phyloP scores from a whole-genome alignment of 2,888 invertebrate genomes.

The Euproctis similis region DNA sequence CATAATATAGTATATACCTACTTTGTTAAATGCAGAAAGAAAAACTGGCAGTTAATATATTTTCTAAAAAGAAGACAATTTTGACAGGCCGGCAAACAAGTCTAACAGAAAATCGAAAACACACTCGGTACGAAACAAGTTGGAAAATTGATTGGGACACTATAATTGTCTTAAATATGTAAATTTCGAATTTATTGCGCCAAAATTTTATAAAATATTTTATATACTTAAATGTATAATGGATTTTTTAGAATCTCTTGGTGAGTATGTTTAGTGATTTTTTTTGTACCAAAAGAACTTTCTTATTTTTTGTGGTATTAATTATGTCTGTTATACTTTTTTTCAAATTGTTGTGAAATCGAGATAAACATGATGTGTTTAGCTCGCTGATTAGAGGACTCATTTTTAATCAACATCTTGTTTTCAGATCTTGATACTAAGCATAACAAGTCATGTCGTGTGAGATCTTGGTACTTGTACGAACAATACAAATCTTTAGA shows the following conservation, averaged over 20 bases:
- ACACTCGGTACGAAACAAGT: slow-evolving; percentile 11
- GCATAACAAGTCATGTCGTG: slow-evolving; percentile 47
- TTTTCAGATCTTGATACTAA: slow-evolving; percentile 44
- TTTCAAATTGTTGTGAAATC: background rate
- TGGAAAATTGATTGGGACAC: slow-evolving; percentile 21
- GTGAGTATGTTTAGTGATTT: slow-evolving; percentile 25
- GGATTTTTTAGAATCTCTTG: slow-evolving; percentile 55
- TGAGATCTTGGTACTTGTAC: slow-evolving; percentile 64
- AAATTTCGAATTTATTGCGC: slow-evolving; percentile 18
- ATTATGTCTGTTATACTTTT: background rate
- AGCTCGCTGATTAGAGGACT: background rate
- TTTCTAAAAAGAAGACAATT: slow-evolving; percentile 7
- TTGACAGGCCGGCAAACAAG: slow-evolving; percentile 15
- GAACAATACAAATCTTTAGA: slow-evolving; percentile 64
- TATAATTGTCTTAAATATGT: slow-evolving; percentile 26
- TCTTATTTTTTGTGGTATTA: too few relatives aligned
- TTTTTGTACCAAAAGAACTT: too few relatives aligned
- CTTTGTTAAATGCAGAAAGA: too few relatives aligned
- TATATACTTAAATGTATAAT: slow-evolving; percentile 24
- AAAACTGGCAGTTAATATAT: slow-evolving; percentile 13
- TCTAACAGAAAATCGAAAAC: slow-evolving; percentile 7
- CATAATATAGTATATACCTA: too few relatives aligned
- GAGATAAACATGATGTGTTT: background rate
- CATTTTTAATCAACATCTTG: too few relatives aligned
- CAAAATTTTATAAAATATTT: slow-evolving; percentile 12